Conservation (phyloP, 2,797 vertebrate species). For the Adrianichthys oophorus region DNA sequence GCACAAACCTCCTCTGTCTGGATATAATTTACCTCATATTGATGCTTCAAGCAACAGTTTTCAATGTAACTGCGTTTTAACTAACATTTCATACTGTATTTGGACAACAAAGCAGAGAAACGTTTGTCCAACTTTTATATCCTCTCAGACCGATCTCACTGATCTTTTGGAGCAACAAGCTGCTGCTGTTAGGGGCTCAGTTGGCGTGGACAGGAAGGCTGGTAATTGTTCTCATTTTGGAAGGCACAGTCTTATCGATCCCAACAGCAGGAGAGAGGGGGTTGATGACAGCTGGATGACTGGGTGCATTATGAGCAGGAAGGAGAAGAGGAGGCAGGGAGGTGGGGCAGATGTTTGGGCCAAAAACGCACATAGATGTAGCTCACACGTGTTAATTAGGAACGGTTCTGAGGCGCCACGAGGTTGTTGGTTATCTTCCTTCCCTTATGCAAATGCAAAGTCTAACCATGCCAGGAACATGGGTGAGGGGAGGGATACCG, state of each 20-base stretch:
- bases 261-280: conserved; percentile 42
- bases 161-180: conserved; percentile 31
- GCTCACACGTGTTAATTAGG: conserved; percentile 47
- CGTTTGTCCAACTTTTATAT: conserved; percentile 14
- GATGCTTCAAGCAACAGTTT: conserved; percentile 16
- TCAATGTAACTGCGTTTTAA: neutral
- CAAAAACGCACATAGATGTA: conserved; percentile 46
- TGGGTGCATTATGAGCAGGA: conserved; percentile 29
- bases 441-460: neutral
- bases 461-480: conserved; percentile 19
- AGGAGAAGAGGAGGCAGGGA: conserved; percentile 14
- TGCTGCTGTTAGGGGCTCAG: conserved; percentile 36
- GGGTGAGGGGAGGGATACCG: conserved; percentile 7
- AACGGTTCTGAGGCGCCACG: conserved; percentile 18
- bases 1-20: conserved; percentile 33
- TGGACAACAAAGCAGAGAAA: conserved; percentile 22
- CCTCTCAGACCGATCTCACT: conserved; percentile 5
- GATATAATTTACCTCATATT: conserved; percentile 39
- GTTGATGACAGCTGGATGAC: conserved; percentile 56
- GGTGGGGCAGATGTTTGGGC: conserved; percentile 8
- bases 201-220: conserved; percentile 38
- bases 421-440: conserved; percentile 21
- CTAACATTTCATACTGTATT: conserved; percentile 7
- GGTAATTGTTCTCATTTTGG: conserved; percentile 62
- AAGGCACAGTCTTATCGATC: conserved; percentile 72